Evolutionary conservation across 2,797 vertebrate species (phyloP).

Genomic region (Melanogrammus aeglefinus): DNA sequence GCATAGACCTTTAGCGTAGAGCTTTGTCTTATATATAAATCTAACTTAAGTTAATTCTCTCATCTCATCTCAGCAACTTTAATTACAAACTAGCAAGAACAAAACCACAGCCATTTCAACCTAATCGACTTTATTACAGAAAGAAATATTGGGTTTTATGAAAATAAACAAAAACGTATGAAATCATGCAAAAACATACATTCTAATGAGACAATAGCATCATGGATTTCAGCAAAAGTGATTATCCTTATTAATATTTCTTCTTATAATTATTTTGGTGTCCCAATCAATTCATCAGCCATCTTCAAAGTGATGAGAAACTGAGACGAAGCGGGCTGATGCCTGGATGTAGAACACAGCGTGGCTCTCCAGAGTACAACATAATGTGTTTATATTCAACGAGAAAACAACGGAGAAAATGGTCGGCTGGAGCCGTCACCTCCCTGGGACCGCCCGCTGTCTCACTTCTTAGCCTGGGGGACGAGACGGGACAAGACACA

Average conservation of each 20-base stretch:
- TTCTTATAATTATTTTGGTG: not conserved
- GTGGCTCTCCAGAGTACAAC: not conserved
- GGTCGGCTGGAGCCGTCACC: not conserved
- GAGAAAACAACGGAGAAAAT: not conserved
- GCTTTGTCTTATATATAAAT: not conserved
- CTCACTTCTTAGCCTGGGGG: not conserved
- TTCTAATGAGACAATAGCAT: not conserved
- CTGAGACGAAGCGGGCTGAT: not conserved
- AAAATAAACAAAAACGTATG: not conserved
- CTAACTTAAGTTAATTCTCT: not conserved
- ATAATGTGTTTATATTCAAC: no score
- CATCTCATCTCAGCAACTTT: not conserved
- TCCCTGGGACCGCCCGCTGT: not conserved
- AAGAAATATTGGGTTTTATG: not conserved
- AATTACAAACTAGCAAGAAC: not conserved
- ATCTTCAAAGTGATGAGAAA: not conserved
- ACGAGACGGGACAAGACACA: not conserved
- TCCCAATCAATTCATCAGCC: not conserved
- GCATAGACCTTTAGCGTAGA: not conserved
- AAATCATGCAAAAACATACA: not conserved
- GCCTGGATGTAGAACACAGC: not conserved
- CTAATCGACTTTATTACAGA: not conserved
- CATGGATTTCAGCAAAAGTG: not conserved
- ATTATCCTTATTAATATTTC: not conserved
- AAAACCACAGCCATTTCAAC: not conserved